These are phyloP conservation scores for Drosophila sturtevanti DNA, from an alignment of 1,140 invertebrate genomes.

Conservation along the genomic window DNA sequence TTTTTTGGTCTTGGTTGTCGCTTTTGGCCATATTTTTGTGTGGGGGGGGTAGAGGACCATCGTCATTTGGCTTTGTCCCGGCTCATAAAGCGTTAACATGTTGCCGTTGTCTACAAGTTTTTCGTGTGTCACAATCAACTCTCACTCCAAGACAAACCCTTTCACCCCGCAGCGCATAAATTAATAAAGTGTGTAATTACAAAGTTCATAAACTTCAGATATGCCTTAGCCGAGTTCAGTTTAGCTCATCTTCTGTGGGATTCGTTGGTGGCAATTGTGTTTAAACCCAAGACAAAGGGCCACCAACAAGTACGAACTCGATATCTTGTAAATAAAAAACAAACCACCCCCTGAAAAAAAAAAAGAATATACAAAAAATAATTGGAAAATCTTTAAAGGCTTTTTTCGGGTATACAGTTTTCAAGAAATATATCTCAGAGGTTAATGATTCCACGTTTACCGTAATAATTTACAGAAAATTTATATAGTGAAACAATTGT, in stretches of 20 bases:
- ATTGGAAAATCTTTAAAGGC: too few relatives aligned
- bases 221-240: slow-evolving; percentile 17
- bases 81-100: slow-evolving; percentile 70
- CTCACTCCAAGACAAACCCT: background rate
- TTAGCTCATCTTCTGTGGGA: slow-evolving; percentile 45
- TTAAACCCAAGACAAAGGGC: background rate
- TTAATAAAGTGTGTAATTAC: slow-evolving; percentile 81
- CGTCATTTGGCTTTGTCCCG: slow-evolving; percentile 22
- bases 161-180: slow-evolving; percentile 73
- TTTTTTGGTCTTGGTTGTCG: slow-evolving; percentile 31
- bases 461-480: too few relatives aligned
- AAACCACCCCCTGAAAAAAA: too few relatives aligned
- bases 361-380: too few relatives aligned
- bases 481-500: too few relatives aligned
- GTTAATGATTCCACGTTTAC: too few relatives aligned
- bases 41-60: too few relatives aligned
- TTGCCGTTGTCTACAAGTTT: slow-evolving; percentile 34
- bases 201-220: slow-evolving; percentile 78
- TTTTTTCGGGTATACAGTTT: too few relatives aligned
- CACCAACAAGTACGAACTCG: slow-evolving; percentile 15
- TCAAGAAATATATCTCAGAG: too few relatives aligned
- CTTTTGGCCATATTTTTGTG: slow-evolving; percentile 10
- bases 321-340: too few relatives aligned
- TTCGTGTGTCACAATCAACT: slow-evolving; percentile 10
- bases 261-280: background rate